These are phyloP conservation scores for Exaiptasia diaphana DNA, from an alignment of 64 coral and sea anemone species.

Conservation along the genomic window DNA sequence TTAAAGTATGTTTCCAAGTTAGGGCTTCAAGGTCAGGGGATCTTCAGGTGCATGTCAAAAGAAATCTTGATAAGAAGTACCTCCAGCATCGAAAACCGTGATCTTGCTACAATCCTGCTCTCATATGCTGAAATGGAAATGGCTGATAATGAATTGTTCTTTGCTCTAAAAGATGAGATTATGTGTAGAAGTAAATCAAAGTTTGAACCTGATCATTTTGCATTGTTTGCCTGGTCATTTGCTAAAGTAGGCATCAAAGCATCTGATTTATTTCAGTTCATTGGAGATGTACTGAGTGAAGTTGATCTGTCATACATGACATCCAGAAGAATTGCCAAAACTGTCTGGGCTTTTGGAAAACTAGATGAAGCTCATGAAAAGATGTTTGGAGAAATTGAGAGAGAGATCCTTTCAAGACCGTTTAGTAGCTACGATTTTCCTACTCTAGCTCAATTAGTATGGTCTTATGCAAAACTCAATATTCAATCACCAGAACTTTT, in stretches of 20 bases:
- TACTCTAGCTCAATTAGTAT: not conserved
- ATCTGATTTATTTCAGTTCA: not conserved
- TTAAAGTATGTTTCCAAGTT: not conserved
- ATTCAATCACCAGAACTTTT: not conserved
- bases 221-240: conserved; percentile 22
- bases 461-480: conserved; percentile 4
- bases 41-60: conserved; percentile 13
- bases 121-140: conserved; percentile 19
- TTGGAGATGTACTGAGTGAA: conserved; percentile 3
- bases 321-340: conserved; percentile 19
- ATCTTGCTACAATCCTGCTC: conserved; percentile 13
- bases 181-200: not conserved
- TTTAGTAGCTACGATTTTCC: not conserved
- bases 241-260: not conserved
- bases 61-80: not conserved
- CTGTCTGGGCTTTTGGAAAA: conserved; percentile 10
- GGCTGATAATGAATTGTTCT: not conserved
- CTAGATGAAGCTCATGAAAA: not conserved
- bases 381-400: not conserved
- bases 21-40: not conserved
- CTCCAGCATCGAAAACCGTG: not conserved
- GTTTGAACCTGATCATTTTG: conserved; percentile 8
- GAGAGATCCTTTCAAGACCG: not conserved
- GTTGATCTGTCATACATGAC: not conserved
- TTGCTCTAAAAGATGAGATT: not conserved